Evolutionary conservation across 2,888 invertebrate species (phyloP).

Genomic region (Dicycla oo): DNA sequence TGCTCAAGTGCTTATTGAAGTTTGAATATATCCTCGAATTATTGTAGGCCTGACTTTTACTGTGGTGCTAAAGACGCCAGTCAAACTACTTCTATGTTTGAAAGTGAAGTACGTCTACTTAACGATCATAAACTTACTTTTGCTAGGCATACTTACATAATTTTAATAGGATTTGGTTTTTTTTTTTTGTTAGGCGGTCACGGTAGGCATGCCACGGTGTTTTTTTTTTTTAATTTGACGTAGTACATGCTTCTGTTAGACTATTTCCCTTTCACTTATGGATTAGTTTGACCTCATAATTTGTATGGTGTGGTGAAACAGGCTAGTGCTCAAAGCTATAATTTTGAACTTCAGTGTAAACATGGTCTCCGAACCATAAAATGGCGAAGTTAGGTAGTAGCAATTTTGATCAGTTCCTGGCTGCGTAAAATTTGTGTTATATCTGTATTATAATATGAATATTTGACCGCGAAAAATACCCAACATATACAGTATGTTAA

Average conservation of each 20-base stretch:
- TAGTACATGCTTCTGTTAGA: background rate
- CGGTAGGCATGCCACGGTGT: background rate
- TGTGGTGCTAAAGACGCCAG: background rate
- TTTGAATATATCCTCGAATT: background rate
- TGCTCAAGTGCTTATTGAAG: too few relatives aligned
- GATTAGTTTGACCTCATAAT: background rate
- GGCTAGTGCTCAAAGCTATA: too few relatives aligned
- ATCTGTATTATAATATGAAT: too few relatives aligned
- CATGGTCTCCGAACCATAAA: background rate
- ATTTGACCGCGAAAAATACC: too few relatives aligned
- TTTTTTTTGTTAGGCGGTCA: background rate
- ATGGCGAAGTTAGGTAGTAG: background rate
- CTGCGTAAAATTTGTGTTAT: too few relatives aligned
- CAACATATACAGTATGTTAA: too few relatives aligned
- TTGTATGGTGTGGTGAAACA: background rate
- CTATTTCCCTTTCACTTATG: background rate
- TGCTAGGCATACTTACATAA: background rate
- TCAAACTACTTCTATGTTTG: too few relatives aligned
- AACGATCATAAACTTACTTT: background rate
- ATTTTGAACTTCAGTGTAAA: background rate
- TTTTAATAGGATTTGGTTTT: background rate
- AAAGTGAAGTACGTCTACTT: slow-evolving; percentile 3
- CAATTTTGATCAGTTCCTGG: background rate
- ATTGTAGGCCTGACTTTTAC: background rate
- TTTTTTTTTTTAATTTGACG: background rate